Percentiles rank a stretch among this genome's conserved stretches.
These are phyloP conservation scores for Cossypha heuglini DNA, from an alignment of 2,797 vertebrate species.

Conservation along the genomic window DNA sequence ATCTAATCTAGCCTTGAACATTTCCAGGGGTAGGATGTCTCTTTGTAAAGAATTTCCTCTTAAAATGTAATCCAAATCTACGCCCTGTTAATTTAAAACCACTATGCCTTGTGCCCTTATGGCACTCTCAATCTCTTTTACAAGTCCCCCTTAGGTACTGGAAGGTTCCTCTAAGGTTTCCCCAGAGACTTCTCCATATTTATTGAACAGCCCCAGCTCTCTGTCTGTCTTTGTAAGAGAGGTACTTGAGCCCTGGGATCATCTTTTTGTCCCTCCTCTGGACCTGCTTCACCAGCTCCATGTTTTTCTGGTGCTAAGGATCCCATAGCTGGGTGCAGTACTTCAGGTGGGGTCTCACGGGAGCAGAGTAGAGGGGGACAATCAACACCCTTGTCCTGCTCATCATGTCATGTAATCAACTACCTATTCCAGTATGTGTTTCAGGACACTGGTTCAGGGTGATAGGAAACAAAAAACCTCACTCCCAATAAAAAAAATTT, in stretches of 20 bases:
- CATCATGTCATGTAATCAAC: neutral
- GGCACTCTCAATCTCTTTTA: neutral
- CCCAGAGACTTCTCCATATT: neutral
- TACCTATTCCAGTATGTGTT: neutral
- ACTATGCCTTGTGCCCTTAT: neutral
- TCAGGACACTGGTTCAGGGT: neutral
- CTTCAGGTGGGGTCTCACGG: fast-evolving
- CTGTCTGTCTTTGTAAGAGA: neutral
- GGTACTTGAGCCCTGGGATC: fast-evolving
- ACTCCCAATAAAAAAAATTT: neutral
- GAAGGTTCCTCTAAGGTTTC: neutral
- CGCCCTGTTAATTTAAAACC: neutral
- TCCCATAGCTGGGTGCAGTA: fast-evolving
- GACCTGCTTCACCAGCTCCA: neutral
- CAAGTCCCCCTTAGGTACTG: neutral
- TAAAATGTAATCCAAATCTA: neutral
- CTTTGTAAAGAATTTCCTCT: neutral
- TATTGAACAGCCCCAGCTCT: neutral
- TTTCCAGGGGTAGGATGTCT: neutral
- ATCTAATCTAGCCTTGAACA: neutral
- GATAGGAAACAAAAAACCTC: neutral
- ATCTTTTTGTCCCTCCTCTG: neutral
- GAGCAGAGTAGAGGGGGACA: neutral
- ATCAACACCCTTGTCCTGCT: neutral
- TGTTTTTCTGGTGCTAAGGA: neutral